These are phyloP conservation scores for Lanistes nyassanus DNA, from an alignment of 1,140 invertebrate species.

Conservation along the genomic window DNA sequence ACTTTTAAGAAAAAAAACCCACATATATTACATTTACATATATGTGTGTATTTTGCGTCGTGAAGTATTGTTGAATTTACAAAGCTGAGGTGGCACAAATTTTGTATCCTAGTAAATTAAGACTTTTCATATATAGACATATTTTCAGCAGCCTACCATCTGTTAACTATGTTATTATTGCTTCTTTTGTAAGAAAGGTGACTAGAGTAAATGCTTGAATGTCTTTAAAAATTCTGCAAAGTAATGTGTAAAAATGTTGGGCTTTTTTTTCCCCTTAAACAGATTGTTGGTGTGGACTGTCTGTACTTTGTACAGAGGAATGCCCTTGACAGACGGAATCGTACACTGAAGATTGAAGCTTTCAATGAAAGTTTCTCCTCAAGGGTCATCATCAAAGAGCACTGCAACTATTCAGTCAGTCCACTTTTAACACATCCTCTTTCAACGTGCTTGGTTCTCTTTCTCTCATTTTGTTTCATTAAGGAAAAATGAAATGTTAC, in stretches of 20 bases:
- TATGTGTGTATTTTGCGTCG: neutral
- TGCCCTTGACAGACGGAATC: constrained; percentile 80
- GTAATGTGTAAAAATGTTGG: neutral
- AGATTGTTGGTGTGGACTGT: constrained; percentile 94
- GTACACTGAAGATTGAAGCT: constrained; percentile 90
- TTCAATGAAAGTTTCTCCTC: constrained; percentile 92
- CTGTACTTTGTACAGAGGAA: constrained; percentile 95
- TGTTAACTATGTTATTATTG: too few relatives aligned
- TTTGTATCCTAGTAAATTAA: too few relatives aligned
- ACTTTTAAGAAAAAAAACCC: neutral
- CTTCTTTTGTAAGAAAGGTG: too few relatives aligned
- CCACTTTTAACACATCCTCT: too few relatives aligned
- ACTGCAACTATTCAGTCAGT: constrained; percentile 92
- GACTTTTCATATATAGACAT: too few relatives aligned
- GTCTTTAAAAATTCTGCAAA: neutral
- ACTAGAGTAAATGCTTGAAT: too few relatives aligned
- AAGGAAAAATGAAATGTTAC: too few relatives aligned
- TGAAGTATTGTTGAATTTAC: too few relatives aligned
- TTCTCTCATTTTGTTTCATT: too few relatives aligned
- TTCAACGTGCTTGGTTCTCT: too few relatives aligned
- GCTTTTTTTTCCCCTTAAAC: constrained; percentile 35
- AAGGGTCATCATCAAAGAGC: constrained; percentile 88
- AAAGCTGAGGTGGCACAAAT: too few relatives aligned
- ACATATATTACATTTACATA: neutral
- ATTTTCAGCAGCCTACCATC: too few relatives aligned